These are phyloP conservation scores for Saccostrea cuccullata DNA, from an alignment of 1,140 invertebrate genomes.

Conservation along the genomic window DNA sequence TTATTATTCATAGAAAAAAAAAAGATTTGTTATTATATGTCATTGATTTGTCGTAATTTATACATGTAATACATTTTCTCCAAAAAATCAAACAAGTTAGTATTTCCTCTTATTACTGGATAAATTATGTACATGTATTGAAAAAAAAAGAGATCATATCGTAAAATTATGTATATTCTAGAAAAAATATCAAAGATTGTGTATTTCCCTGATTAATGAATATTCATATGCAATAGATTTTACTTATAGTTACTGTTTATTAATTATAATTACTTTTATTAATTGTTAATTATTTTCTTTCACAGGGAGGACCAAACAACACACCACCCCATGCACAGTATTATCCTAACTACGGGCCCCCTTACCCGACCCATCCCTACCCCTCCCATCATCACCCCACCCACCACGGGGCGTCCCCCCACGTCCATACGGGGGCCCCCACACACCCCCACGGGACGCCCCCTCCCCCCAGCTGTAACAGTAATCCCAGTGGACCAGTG, in stretches of 20 bases:
- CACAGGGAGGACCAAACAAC: constrained; percentile 76
- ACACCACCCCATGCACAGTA: constrained; percentile 69
- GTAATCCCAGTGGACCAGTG: constrained; percentile 72
- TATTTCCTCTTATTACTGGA: too few species aligned
- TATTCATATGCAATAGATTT: neutral
- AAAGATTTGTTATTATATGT: too few species aligned
- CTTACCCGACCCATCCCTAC: constrained; percentile 67
- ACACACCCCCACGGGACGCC: constrained; percentile 66
- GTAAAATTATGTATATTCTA: too few species aligned
- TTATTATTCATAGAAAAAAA: too few species aligned
- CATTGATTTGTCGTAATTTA: too few species aligned
- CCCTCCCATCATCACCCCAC: constrained; percentile 66
- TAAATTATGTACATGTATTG: too few species aligned
- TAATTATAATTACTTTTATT: neutral
- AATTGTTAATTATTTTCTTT: constrained; percentile 51
- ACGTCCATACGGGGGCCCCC: constrained; percentile 70
- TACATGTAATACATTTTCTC: too few species aligned
- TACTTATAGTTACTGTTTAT: neutral
- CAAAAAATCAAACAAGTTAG: too few species aligned
- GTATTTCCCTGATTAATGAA: neutral
- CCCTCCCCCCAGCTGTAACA: constrained; percentile 62
- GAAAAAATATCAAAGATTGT: too few species aligned
- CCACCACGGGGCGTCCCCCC: constrained; percentile 65
- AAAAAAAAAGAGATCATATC: too few species aligned
- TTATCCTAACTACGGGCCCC: constrained; percentile 67